Evolutionary conservation across 1,140 invertebrate species (phyloP).

Genomic region (Zaprionus capensis): DNA sequence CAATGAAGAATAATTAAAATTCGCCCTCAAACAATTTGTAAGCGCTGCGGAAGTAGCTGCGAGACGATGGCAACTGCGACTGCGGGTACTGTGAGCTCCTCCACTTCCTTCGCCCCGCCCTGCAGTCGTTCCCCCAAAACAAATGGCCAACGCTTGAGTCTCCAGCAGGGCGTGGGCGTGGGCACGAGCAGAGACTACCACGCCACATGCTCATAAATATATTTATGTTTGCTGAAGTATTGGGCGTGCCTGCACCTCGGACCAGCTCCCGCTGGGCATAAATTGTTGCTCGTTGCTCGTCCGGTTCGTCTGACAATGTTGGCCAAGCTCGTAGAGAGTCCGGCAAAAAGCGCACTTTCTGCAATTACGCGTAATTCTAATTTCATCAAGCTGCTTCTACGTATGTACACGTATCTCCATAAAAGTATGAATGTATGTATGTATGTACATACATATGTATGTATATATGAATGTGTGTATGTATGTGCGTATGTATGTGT

Average conservation of each 20-base stretch:
- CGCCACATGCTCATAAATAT: conserved; percentile 79
- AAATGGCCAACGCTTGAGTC: neutral
- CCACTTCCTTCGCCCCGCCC: neutral
- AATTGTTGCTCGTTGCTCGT: conserved; percentile 51
- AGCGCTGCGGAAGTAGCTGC: conserved; percentile 62
- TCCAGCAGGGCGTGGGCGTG: neutral
- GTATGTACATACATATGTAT: too few relatives aligned
- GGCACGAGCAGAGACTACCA: conserved; percentile 15
- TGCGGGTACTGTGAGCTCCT: neutral
- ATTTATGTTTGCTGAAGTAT: conserved; percentile 77
- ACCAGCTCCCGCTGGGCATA: conserved; percentile 55
- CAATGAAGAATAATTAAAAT: conserved; percentile 83
- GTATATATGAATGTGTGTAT: too few relatives aligned
- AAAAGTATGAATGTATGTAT: too few relatives aligned
- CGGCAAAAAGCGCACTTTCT: conserved; percentile 44
- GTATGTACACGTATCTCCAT: neutral
- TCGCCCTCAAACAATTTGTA: conserved; percentile 79
- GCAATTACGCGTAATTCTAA: conserved; percentile 58
- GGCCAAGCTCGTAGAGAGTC: neutral
- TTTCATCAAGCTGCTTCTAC: conserved; percentile 15
- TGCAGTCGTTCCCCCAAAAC: neutral
- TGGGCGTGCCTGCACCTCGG: conserved; percentile 55
- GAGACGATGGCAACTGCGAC: conserved; percentile 31
- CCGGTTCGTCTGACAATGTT: conserved; percentile 34
- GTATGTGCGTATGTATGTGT: too few relatives aligned